phyloP scores from a whole-genome alignment of 2,797 vertebrate species.

The Sebastes alutus region DNA sequence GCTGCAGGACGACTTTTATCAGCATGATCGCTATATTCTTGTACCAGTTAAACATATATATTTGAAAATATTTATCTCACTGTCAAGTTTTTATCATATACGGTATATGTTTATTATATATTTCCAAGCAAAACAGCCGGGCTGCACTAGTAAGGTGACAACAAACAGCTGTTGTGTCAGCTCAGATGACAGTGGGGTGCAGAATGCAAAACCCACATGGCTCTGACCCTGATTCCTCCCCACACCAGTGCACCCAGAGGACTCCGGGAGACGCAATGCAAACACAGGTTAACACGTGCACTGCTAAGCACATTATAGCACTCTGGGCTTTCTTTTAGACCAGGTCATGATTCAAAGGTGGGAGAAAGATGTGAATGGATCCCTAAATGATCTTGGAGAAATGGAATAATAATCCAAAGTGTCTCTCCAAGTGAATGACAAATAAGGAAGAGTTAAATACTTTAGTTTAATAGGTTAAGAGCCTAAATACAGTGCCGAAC shows the following conservation, averaged over 20 bases:
- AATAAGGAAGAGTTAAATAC: conserved; percentile 23
- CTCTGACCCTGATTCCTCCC: conserved; percentile 60
- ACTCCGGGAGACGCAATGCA: conserved; percentile 45
- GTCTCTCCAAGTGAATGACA: conserved; percentile 34
- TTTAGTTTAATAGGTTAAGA: conserved; percentile 38
- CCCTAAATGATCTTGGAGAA: conserved; percentile 21
- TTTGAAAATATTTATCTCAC: conserved; percentile 14
- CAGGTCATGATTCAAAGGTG: conserved; percentile 22
- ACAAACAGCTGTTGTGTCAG: conserved; percentile 71
- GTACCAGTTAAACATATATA: neutral
- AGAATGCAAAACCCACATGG: conserved; percentile 50
- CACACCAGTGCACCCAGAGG: conserved; percentile 45
- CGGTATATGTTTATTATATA: neutral
- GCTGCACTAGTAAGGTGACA: conserved; percentile 34
- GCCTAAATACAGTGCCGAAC: neutral
- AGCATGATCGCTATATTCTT: conserved; percentile 1
- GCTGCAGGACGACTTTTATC: conserved; percentile 19
- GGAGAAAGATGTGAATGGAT: conserved; percentile 15
- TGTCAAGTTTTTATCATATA: neutral
- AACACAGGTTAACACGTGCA: conserved; percentile 50
- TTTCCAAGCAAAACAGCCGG: neutral
- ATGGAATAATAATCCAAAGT: conserved; percentile 24
- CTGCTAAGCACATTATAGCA: conserved; percentile 44
- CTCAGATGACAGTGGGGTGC: conserved; percentile 50
- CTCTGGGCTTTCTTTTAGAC: neutral